Conservation (phyloP, 2,797 vertebrate species). For the Rhinophrynus dorsalis region DNA sequence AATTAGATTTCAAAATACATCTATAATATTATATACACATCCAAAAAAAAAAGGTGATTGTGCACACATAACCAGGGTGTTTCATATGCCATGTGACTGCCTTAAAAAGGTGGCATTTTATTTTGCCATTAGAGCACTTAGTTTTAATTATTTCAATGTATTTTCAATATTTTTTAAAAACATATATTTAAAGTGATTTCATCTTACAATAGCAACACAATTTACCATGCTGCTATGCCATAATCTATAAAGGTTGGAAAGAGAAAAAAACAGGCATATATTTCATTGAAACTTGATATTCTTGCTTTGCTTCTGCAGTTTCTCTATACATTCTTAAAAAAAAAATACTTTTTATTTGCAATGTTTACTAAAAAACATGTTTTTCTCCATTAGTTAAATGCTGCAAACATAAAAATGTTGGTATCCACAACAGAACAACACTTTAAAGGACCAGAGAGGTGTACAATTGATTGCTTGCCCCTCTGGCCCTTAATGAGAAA, state of each 20-base stretch:
- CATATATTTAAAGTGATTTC: no score
- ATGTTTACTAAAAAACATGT: neutral
- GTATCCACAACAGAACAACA: no score
- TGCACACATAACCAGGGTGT: slow-evolving; percentile 62
- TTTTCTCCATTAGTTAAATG: neutral
- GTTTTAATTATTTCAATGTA: neutral
- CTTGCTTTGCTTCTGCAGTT: neutral
- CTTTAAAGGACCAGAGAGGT: no score
- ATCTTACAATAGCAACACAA: slow-evolving; percentile 55
- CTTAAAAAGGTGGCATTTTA: slow-evolving; percentile 56
- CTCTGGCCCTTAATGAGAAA: no score
- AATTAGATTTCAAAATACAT: slow-evolving; percentile 68
- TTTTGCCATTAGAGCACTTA: slow-evolving; percentile 43
- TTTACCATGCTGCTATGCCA: slow-evolving; percentile 69
- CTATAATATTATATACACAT: slow-evolving; percentile 52
- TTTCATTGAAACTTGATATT: no score
- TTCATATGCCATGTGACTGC: slow-evolving; percentile 60
- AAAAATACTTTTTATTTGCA: neutral
- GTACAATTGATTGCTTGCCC: no score
- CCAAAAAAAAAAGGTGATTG: slow-evolving; percentile 62
- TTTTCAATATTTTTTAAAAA: no score
- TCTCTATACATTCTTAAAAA: neutral
- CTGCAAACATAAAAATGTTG: slow-evolving; percentile 21
- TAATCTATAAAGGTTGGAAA: no score
- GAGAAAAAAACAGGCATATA: slow-evolving; percentile 72